phyloP scores from a whole-genome alignment of 2,888 invertebrate species.

The Crepidodera aurea region DNA sequence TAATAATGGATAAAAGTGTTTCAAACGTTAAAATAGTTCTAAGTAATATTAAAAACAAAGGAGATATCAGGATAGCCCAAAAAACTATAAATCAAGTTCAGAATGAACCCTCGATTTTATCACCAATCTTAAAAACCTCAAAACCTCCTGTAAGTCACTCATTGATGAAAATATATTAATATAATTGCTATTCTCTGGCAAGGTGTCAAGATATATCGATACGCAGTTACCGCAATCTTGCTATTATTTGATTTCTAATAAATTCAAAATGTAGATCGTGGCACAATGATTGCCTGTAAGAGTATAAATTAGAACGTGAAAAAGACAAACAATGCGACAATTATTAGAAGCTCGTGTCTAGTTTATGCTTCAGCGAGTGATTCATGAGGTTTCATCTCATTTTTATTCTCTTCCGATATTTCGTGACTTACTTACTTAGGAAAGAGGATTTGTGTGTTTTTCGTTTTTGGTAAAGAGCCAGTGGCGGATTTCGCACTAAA shows the following conservation, averaged over 20 bases:
- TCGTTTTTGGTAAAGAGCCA: not conserved
- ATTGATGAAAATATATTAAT: too few species aligned
- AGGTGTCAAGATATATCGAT: too few species aligned
- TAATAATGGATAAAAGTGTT: too few species aligned
- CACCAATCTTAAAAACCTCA: too few species aligned
- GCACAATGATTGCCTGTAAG: not conserved
- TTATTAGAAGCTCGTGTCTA: conserved; percentile 20
- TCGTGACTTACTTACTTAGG: conserved; percentile 22
- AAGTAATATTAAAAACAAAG: too few species aligned
- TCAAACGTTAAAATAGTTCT: too few species aligned
- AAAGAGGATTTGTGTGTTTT: conserved; percentile 13
- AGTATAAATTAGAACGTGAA: conserved; percentile 20
- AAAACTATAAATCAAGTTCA: too few species aligned
- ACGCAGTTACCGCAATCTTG: not conserved
- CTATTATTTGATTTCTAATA: not conserved
- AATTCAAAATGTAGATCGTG: not conserved
- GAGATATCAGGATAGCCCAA: too few species aligned
- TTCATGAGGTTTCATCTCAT: conserved; percentile 18
- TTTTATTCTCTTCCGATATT: conserved; percentile 14
- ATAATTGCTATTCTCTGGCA: too few species aligned
- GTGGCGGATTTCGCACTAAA: too few species aligned
- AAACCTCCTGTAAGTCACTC: too few species aligned
- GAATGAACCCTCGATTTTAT: too few species aligned
- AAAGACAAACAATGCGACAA: conserved; percentile 26
- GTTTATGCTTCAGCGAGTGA: conserved; percentile 19